Conservation (phyloP, 2,797 vertebrate genomes). For the Saxicola maurus region DNA sequence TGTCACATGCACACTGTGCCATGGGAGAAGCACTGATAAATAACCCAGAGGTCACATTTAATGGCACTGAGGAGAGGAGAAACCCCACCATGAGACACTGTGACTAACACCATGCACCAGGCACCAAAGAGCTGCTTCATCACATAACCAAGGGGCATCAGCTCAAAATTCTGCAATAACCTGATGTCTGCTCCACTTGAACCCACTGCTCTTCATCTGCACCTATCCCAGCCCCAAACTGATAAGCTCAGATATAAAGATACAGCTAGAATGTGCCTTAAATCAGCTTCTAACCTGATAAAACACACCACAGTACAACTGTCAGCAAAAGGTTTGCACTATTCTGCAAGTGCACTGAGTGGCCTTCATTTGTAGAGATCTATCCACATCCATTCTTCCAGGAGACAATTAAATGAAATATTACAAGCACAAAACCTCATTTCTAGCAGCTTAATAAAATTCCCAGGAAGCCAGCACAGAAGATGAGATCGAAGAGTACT, state of each 20-base stretch:
- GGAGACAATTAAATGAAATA: neutral
- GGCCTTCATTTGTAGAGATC: neutral
- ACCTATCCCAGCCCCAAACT: neutral
- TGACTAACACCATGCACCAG: neutral
- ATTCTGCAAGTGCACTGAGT: neutral
- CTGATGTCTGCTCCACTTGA: neutral
- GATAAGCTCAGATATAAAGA: neutral
- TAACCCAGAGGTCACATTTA: neutral
- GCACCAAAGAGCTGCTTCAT: neutral
- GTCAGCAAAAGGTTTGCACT: accelerated
- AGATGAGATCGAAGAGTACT: neutral
- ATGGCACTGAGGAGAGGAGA: neutral
- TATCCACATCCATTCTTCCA: neutral
- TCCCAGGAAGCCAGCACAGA: neutral
- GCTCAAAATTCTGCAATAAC: neutral
- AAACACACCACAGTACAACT: neutral
- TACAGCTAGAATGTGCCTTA: neutral
- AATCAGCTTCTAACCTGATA: neutral
- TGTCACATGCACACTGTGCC: neutral
- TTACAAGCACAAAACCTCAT: neutral
- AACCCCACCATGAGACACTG: neutral
- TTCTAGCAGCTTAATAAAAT: neutral
- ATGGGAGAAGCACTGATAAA: neutral
- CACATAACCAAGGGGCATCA: neutral
- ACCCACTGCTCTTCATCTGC: neutral